Percentiles rank a stretch among this genome's conserved stretches.
Conservation (phyloP, 64 coral and sea anemone genomes). For the Montipora efflorescens region DNA sequence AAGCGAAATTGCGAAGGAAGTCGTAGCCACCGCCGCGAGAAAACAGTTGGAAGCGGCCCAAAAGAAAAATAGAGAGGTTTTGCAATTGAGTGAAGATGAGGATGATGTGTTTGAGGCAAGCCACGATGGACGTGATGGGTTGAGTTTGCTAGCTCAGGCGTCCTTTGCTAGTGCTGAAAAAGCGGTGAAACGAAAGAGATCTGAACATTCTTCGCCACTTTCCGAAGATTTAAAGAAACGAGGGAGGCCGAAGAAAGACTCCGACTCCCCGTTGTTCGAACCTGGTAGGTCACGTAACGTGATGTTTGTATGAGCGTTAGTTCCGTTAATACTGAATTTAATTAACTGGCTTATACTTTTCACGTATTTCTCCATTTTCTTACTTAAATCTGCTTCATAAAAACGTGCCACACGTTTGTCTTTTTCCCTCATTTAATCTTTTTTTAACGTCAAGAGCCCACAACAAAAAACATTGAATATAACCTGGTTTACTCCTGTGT, state of each 20-base stretch:
- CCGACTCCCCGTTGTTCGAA: slow-evolving; percentile 1
- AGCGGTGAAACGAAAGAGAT: slow-evolving; percentile 33
- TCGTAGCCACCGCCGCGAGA: slow-evolving; percentile 19
- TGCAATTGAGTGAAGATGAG: slow-evolving; percentile 38
- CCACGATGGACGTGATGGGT: slow-evolving; percentile 32
- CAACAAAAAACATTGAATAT: no score
- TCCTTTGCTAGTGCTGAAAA: slow-evolving; percentile 44
- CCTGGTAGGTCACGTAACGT: slow-evolving; percentile 25
- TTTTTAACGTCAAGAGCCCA: no score
- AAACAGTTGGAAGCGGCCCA: slow-evolving; percentile 60
- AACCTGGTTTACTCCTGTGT: no score
- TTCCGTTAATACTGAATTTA: no score
- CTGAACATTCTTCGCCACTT: not conserved
- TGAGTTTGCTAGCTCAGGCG: slow-evolving; percentile 65
- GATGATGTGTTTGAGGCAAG: slow-evolving; percentile 50
- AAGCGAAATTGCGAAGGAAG: slow-evolving; percentile 48
- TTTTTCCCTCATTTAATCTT: no score
- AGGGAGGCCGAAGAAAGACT: slow-evolving; percentile 51
- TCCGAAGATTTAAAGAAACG: slow-evolving; percentile 45
- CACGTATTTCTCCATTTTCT: no score
- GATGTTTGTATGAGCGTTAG: no score
- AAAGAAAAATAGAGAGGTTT: slow-evolving; percentile 8
- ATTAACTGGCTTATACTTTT: no score
- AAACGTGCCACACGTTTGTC: no score
- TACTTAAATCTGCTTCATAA: no score